phyloP scores from a whole-genome alignment of 2,113 vertebrate species.

The Bungarus multicinctus region DNA sequence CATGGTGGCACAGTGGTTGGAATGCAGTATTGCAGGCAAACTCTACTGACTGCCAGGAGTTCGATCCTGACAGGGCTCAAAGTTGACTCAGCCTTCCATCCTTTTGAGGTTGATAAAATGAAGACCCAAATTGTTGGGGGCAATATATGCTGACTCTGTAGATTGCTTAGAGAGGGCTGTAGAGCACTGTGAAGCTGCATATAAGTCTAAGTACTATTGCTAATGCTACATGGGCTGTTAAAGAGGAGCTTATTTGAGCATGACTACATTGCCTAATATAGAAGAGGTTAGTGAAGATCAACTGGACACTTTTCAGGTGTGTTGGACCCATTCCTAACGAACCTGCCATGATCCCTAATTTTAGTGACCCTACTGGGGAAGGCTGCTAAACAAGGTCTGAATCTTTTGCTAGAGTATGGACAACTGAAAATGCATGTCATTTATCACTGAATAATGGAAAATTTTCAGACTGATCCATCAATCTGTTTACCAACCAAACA shows the following conservation, averaged over 20 bases:
- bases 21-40: not conserved
- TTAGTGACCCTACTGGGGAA: not conserved
- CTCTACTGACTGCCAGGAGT: not conserved
- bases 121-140: not conserved
- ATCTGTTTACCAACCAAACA: not conserved
- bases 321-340: not conserved
- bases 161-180: not conserved
- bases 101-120: not conserved
- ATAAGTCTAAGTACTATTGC: not conserved
- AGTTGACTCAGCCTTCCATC: not conserved
- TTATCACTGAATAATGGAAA: not conserved
- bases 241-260: not conserved
- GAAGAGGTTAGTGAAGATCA: not conserved
- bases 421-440: not conserved
- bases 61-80: not conserved
- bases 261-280: not conserved
- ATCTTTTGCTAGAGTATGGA: not conserved
- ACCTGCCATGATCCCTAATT: not conserved
- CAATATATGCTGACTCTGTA: not conserved
- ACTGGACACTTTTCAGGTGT: not conserved
- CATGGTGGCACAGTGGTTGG: not conserved
- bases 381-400: not conserved
- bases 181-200: not conserved
- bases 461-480: not conserved
- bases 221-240: not conserved